Conservation (phyloP, 2,113 vertebrate genomes). For the Xenopus borealis region DNA sequence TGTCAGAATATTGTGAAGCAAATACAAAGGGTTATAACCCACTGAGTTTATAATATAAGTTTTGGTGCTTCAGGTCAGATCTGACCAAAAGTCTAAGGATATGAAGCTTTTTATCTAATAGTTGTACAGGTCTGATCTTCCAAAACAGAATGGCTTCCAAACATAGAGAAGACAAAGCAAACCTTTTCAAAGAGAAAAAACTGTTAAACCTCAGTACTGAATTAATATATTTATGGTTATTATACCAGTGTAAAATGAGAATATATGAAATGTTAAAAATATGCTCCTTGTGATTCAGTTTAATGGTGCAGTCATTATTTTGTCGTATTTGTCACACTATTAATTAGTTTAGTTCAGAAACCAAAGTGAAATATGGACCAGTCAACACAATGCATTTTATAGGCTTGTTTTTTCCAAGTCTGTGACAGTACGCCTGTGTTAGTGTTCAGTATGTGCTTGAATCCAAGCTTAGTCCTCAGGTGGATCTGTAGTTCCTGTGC, state of each 20-base stretch:
- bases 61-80: no score
- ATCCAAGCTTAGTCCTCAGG: slow-evolving; percentile 88
- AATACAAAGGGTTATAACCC: no score
- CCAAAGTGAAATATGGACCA: slow-evolving; percentile 28
- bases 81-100: no score
- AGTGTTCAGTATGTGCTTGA: slow-evolving; percentile 49
- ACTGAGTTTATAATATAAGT: no score
- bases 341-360: slow-evolving; percentile 38
- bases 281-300: slow-evolving; percentile 1
- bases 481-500: slow-evolving; percentile 87
- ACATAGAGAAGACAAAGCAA: no score
- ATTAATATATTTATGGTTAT: background rate
- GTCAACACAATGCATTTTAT: slow-evolving; percentile 48
- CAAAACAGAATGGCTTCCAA: no score
- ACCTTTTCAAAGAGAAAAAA: no score
- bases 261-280: background rate
- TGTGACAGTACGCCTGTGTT: slow-evolving; percentile 49
- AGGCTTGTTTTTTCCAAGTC: slow-evolving; percentile 62
- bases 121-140: no score
- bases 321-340: slow-evolving; percentile 40
- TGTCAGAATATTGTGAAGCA: no score
- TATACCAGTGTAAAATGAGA: background rate
- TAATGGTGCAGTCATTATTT: slow-evolving; percentile 35
- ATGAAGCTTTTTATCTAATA: no score
- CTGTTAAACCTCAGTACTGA: background rate